A percentile compares a stretch with the other conserved stretches of the same genome.
Evolutionary conservation across 2,888 invertebrate genomes (phyloP).

Genomic region (Oxytorus armatus): DNA sequence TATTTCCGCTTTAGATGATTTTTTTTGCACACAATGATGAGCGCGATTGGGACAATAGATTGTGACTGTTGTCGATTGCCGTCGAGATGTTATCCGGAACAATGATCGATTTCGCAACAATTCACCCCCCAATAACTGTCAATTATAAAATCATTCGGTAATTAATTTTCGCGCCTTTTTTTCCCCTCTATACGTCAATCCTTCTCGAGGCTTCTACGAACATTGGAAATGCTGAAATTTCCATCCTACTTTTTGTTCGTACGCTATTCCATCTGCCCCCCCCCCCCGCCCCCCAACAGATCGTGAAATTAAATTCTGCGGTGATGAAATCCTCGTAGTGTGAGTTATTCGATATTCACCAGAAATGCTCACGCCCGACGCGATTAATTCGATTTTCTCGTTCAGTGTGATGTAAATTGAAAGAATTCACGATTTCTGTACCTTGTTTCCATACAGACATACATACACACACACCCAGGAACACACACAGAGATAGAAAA

Average conservation of each 20-base stretch:
- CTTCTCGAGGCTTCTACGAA: neutral
- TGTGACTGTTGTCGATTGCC: neutral
- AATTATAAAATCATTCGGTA: constrained; percentile 41
- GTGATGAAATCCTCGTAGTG: constrained; percentile 30
- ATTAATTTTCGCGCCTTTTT: constrained; percentile 21
- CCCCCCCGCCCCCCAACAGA: neutral
- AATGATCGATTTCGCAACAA: neutral
- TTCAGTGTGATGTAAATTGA: neutral
- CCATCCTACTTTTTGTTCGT: constrained; percentile 10
- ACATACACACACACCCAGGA: too few relatives aligned
- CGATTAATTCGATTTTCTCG: neutral
- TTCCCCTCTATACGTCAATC: constrained; percentile 12
- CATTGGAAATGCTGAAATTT: constrained; percentile 25
- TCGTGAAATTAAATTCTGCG: constrained; percentile 43
- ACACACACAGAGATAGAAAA: neutral
- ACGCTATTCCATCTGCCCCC: too few relatives aligned
- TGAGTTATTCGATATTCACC: constrained; percentile 6
- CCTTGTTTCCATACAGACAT: too few relatives aligned
- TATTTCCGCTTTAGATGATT: too few relatives aligned
- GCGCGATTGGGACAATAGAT: neutral
- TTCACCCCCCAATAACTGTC: neutral
- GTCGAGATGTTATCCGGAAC: neutral
- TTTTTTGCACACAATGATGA: neutral
- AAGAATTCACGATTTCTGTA: neutral
- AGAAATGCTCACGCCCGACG: neutral